These are phyloP conservation scores for Microcebus jonahi DNA, from an alignment of 2,113 vertebrate genomes.

Conservation along the genomic window DNA sequence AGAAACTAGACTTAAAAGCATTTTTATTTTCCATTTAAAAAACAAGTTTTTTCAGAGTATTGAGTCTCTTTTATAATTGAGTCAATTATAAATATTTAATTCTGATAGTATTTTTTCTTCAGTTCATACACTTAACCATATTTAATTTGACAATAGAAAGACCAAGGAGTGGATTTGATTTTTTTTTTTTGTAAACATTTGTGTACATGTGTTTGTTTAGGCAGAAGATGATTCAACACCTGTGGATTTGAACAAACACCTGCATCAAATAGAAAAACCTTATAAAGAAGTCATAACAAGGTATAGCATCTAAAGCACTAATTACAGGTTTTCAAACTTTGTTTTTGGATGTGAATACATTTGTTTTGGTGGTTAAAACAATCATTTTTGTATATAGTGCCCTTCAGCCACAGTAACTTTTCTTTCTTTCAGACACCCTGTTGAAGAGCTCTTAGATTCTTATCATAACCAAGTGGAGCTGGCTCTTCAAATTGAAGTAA, in stretches of 20 bases:
- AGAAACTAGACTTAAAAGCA: conserved; percentile 45
- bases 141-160: conserved; percentile 54
- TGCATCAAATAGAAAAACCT: conserved; percentile 92
- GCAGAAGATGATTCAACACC: conserved; percentile 92
- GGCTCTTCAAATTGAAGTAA: conserved; percentile 93
- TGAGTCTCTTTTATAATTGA: background rate
- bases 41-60: conserved; percentile 32
- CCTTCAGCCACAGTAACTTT: conserved; percentile 12
- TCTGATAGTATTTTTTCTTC: conserved; percentile 45
- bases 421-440: conserved; percentile 88
- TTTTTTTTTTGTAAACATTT: conserved; percentile 11
- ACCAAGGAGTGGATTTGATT: conserved; percentile 7
- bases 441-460: conserved; percentile 91
- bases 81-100: conserved; percentile 44
- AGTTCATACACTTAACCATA: conserved; percentile 44
- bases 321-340: conserved; percentile 60
- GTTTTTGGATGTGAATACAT: conserved; percentile 27
- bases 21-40: conserved; percentile 47
- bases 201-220: conserved; percentile 83
- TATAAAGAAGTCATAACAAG: conserved; percentile 94
- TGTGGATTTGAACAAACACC: conserved; percentile 91
- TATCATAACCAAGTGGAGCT: conserved; percentile 92
- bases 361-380: conserved; percentile 52
- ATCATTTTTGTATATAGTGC: background rate
- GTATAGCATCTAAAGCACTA: conserved; percentile 82